Conservation (phyloP, 2,797 vertebrate genomes). For the Eptatretus atami region DNA sequence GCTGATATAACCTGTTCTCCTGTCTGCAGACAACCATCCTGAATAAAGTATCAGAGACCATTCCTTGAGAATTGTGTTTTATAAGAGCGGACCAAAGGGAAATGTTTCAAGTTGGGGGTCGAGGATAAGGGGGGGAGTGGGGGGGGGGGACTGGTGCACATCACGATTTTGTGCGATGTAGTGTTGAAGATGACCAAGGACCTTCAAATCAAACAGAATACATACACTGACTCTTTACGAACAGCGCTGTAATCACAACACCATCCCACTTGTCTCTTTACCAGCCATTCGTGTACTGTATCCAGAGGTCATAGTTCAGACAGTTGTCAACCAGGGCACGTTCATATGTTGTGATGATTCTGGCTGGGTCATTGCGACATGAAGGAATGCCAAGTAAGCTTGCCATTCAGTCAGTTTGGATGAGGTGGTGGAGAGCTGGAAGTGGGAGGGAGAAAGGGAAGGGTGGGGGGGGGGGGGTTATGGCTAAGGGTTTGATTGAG, state of each 20-base stretch:
- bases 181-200: too few relatives aligned
- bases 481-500: too few relatives aligned
- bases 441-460: background rate
- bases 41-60: background rate
- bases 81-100: background rate
- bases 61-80: too few relatives aligned
- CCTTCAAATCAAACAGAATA: too few relatives aligned
- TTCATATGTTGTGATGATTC: slow-evolving; percentile 59
- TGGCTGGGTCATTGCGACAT: slow-evolving; percentile 55
- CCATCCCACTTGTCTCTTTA: slow-evolving; percentile 17
- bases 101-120: background rate
- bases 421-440: slow-evolving; percentile 45
- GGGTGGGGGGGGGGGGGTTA: too few relatives aligned
- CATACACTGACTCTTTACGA: too few relatives aligned
- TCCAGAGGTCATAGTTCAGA: slow-evolving; percentile 82
- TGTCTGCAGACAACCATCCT: slow-evolving; percentile 72
- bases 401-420: slow-evolving; percentile 70
- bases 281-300: slow-evolving; percentile 55
- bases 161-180: too few relatives aligned
- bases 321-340: slow-evolving; percentile 74
- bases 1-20: slow-evolving; percentile 52
- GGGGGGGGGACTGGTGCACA: too few relatives aligned
- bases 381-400: slow-evolving; percentile 54
- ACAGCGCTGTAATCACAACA: too few relatives aligned
- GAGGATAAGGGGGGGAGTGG: too few relatives aligned